Base-by-base conservation (phyloP, 1,140 invertebrate genomes). In the Rhyzopertha dominica region DNA sequence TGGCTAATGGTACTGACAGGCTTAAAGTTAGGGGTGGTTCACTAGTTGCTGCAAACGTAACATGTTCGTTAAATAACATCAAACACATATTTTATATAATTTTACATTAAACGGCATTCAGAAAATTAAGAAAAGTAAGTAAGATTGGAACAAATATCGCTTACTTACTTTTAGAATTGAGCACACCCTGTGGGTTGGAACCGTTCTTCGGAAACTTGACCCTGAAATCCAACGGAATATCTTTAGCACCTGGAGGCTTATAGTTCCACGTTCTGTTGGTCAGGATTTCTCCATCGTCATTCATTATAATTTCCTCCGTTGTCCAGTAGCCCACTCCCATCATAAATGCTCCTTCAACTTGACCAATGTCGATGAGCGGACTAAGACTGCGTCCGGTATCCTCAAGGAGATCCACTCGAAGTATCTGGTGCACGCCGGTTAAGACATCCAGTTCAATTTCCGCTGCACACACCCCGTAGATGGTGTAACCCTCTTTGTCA, bases 181-280 rank as follows among this genome's bases (percentile, higher is more conserved):
- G 68, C 25, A 90, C 77, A 7, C 86, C 85, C n/a, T 70, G 52
- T 1, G 74, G 72, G 67, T 87, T 90, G 1, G 76, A 70, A 13
- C 76, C 72, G 60, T 88, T 84, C 54, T 78, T 77, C 14, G 79
- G 61, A 17, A 94, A 75, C 36, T 80, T 79, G 9, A 93, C 71
- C 28, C 87, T 75, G 60, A 92, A 84, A 69, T 93, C 87, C 9
- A 83, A 76, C 3, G 90, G 89, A 48, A 93, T 90, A 59, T 93
- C 89, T 63, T 87, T 88, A 1, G 80, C 76, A 5, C 84, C 80
- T 2, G 87, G 88, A 8, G 82, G 77, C 59, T 91, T 89, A 64
- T 92, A 94, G 43, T 77, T 84, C 88, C 89, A 93, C 26, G 87
- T 87, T 40, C 84, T 74, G 57, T 84, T 77, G 8, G 85, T 90